Evolutionary conservation across 2,888 invertebrate species (phyloP), one percentile per base, ranked within the genome.

Genomic region (Drosophila buzzatii): DNA sequence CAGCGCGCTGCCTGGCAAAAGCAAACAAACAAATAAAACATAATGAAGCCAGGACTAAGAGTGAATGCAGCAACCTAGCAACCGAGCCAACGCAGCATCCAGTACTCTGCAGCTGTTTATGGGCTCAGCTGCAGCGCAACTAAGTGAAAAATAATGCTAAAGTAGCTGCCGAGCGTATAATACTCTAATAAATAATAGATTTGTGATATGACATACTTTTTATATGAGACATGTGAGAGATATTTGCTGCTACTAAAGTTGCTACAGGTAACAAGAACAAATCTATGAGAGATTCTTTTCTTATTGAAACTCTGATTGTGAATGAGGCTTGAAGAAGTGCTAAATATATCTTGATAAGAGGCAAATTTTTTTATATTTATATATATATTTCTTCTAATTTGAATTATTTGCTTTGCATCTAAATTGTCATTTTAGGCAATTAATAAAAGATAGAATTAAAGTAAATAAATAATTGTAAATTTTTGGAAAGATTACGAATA

Each of bases 21-120:
- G 68, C 85, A 74, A 85, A 78, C 78, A 78, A 83, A 76, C 81
- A 85, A 80, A 82, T 79, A 81, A 56, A 75, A 72, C 69, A 86
- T 79, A 85, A 87, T 82, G 75, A 77, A 74, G 65, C 73, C 61
- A 64, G 64, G 42, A 56, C 64, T 20, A 9, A 69, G 56, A 66
- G 56, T 57, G 53, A 62, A 35, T 73, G 79, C 73, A 79, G 57
- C 44, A 60, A 60, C 53, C 57, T 51, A 12, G 37, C 52, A 23
- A 20, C 52, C 14, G 10, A 18, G 51, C 6, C 51, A 51, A 51
- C 49, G 9, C 20, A 31, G 31, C 52, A 23, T 57, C 47, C n/a
- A 42, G 42, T 57, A 51, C 35, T 44, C n/a, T 71, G 79, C 74
- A 74, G 66, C 65, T 72, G 60, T 70, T 70, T 70, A 71, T 59